Evolutionary conservation across 2,113 vertebrate species (phyloP), one percentile per base, ranked within the genome.

Genomic region (Bungarus multicinctus): DNA sequence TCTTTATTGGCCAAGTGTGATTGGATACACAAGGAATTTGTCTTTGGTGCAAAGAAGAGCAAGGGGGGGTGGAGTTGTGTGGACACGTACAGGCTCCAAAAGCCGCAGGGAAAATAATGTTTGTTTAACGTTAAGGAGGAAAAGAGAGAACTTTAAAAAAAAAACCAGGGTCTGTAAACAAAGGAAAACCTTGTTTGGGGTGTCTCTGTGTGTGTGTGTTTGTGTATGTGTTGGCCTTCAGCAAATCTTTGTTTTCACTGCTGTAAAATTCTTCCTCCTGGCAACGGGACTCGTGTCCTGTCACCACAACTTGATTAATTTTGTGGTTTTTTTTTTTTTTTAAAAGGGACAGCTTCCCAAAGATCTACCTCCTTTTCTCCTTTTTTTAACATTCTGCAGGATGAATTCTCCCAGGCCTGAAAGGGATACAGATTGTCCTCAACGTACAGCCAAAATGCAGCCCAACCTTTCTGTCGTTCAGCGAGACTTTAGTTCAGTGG

Each of bases 51-150:
- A 88, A 53, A 23, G 47, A 43, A 23, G 5, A 10, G 20, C 90
- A 47, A 92, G 94, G 88, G 91, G 92, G n/a, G 88, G 18, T 16
- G 55, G 20, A 4, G 93, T 87, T 93, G 96, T 92, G 96, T 94
- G 95, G 90, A 91, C 94, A 91, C 95, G 94, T 96, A 94, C 92
- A 69, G 50, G 74, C 57, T 3, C 3, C 27, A 47, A 4, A 85
- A 64, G 8, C 45, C 9, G 9, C 53, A 47, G 47, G 47, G 47
- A 34, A 18, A 43, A 30, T 2, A 88, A 18, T 0, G 25, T 47
- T 34, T 1, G 22, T 50, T n/a, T 88, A 43, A 54, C 54, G 1
- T 60, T 27, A 87, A 60, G 85, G 57, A 47, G 53, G 22, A 39
- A 43, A 54, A 34, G 54, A 96, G 91, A 94, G n/a, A 87, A 95